Percentiles rank a stretch among this genome's conserved stretches.
phyloP scores from a whole-genome alignment of 2,797 vertebrate genomes.

The Phoebastria nigripes region DNA sequence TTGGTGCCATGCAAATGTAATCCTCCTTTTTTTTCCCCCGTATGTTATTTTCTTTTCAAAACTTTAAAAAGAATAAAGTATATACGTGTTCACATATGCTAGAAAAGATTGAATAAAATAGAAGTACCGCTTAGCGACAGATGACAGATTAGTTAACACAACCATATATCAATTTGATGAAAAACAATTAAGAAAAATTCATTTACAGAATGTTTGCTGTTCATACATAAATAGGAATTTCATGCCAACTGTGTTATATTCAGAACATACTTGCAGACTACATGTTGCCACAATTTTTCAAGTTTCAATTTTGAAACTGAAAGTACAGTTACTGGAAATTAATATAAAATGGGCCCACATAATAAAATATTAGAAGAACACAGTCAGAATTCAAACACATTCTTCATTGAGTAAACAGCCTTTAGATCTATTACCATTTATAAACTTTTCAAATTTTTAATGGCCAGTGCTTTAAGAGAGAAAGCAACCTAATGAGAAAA shows the following conservation, averaged over 20 bases:
- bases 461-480: not conserved
- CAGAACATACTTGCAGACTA: not conserved
- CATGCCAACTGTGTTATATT: not conserved
- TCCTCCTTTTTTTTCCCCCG: not conserved
- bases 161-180: not conserved
- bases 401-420: not conserved
- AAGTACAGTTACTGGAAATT: slow-evolving; percentile 23
- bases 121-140: not conserved
- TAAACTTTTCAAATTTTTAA: not conserved
- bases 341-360: not conserved
- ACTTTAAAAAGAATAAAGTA: not conserved
- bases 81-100: not conserved
- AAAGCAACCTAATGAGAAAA: not conserved
- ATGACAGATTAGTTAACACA: not conserved
- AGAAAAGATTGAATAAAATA: not conserved
- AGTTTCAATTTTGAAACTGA: slow-evolving; percentile 9
- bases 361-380: not conserved
- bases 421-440: not conserved
- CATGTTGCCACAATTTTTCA: not conserved
- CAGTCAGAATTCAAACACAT: not conserved
- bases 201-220: not conserved
- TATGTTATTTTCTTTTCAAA: slow-evolving; percentile 45
- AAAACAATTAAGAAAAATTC: not conserved
- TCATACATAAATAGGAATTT: not conserved
- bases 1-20: not conserved